Evolutionary conservation across 2,113 vertebrate species (phyloP).

Genomic region (Protobothrops flavoviridis): DNA sequence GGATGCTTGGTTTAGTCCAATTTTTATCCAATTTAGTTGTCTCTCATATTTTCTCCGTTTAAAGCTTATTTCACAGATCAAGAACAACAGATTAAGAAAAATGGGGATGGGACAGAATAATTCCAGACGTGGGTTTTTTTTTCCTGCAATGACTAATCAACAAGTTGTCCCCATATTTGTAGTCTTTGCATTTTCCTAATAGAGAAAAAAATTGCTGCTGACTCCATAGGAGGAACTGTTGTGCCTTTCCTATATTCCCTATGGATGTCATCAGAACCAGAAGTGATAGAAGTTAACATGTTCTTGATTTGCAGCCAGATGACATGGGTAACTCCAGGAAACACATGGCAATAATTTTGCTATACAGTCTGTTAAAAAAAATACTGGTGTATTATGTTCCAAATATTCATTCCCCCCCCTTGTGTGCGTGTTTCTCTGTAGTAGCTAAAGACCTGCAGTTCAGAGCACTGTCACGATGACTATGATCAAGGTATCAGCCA

Average conservation of each 20-base stretch:
- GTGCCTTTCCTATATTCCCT: neutral
- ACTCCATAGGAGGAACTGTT: neutral
- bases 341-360: neutral
- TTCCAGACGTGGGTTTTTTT: neutral
- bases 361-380: neutral
- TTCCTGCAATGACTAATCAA: too few species aligned
- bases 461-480: neutral
- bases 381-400: neutral
- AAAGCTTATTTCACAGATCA: neutral
- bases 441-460: neutral
- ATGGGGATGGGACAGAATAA: neutral
- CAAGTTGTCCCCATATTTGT: neutral
- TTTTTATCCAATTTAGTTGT: neutral
- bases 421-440: neutral
- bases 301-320: neutral
- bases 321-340: neutral
- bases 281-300: neutral
- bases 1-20: neutral
- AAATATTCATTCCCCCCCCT: neutral
- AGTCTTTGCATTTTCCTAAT: neutral
- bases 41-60: neutral
- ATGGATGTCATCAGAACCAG: neutral
- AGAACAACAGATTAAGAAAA: neutral
- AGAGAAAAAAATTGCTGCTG: neutral
- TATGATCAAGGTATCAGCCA: neutral